A percentile compares a stretch with the other conserved stretches of the same genome.
Conservation (phyloP, 2,888 invertebrate genomes). For the Lapara coniferarum region DNA sequence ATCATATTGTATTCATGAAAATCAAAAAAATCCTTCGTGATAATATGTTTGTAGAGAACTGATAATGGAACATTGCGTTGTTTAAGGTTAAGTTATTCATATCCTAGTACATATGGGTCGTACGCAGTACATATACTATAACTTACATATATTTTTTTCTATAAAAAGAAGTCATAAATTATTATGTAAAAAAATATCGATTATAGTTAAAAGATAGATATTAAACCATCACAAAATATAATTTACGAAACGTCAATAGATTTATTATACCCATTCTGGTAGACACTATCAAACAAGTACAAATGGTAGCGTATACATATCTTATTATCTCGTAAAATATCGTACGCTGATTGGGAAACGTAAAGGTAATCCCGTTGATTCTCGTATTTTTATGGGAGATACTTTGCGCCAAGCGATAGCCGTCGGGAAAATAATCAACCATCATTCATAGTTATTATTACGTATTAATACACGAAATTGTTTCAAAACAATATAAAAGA, state of each 20-base stretch:
- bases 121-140: no score
- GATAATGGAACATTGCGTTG: background rate
- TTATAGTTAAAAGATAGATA: no score
- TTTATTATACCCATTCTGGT: no score
- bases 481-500: background rate
- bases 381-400: constrained; percentile 17
- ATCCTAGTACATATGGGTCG: no score
- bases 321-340: constrained; percentile 8
- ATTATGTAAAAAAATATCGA: no score
- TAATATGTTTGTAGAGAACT: background rate
- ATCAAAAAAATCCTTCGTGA: background rate
- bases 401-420: background rate
- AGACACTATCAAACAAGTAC: background rate
- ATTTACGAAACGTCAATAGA: no score
- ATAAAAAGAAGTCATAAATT: no score
- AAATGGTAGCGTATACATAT: background rate
- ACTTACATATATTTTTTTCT: no score
- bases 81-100: no score
- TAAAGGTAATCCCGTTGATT: constrained; percentile 1
- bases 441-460: background rate
- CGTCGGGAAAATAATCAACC: constrained; percentile 17
- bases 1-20: background rate
- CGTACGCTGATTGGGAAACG: background rate
- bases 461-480: background rate
- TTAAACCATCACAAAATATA: no score